Evolutionary conservation across 2,113 vertebrate species (phyloP).

Genomic region (Poeciliopsis retropinna): DNA sequence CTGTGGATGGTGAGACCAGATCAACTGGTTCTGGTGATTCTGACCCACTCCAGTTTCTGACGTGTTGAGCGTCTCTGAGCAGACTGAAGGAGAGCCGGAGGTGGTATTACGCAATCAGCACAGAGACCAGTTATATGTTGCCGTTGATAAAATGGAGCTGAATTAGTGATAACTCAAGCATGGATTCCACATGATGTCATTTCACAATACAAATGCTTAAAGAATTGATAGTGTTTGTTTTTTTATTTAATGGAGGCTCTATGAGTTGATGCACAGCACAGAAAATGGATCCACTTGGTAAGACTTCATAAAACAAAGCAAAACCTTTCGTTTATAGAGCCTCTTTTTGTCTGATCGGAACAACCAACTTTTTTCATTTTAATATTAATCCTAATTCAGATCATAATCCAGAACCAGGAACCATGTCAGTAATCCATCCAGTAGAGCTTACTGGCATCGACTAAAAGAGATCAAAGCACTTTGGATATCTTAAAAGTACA

Average conservation of each 20-base stretch:
- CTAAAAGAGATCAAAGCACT: constrained; percentile 65
- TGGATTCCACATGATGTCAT: constrained; percentile 1
- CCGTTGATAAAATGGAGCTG: constrained; percentile 7
- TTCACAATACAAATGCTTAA: constrained; percentile 28
- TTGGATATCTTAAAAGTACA: constrained; percentile 47
- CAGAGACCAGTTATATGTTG: constrained; percentile 23
- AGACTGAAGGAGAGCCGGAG: neutral
- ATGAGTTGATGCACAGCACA: constrained; percentile 54
- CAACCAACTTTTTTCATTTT: constrained; percentile 35
- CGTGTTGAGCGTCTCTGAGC: neutral
- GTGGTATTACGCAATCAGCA: constrained; percentile 19
- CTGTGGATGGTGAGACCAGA: constrained; percentile 19
- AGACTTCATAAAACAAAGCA: constrained; percentile 69
- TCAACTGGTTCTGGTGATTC: constrained; percentile 43
- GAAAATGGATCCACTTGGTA: constrained; percentile 56
- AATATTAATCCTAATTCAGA: constrained; percentile 44
- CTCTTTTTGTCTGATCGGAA: constrained; percentile 22
- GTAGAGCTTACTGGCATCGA: constrained; percentile 52
- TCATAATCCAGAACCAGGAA: constrained; percentile 52
- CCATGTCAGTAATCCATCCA: constrained; percentile 53
- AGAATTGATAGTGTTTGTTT: constrained; percentile 48
- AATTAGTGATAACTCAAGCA: constrained; percentile 2
- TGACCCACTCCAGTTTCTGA: constrained; percentile 15
- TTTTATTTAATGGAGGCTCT: constrained; percentile 64
- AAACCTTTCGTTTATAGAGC: constrained; percentile 41